Conservation (phyloP, 2,113 vertebrate genomes). For the Strigops habroptila region DNA sequence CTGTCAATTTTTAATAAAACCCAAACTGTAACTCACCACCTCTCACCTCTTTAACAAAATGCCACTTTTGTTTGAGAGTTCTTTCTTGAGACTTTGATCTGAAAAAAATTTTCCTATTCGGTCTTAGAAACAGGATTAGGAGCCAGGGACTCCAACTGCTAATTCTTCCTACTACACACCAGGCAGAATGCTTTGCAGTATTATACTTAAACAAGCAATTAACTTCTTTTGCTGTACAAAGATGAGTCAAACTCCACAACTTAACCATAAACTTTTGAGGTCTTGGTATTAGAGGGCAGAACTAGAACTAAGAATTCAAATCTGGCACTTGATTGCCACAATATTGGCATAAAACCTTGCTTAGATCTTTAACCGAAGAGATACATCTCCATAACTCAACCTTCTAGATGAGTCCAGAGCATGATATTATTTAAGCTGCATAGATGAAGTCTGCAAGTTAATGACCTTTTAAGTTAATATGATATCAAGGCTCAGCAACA, state of each 20-base stretch:
- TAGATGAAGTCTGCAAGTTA: background rate
- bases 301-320: background rate
- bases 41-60: background rate
- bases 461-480: background rate
- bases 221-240: background rate
- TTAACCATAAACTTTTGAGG: background rate
- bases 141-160: constrained; percentile 15
- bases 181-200: background rate
- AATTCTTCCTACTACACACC: background rate
- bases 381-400: background rate
- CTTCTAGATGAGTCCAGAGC: background rate
- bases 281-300: background rate
- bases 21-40: background rate
- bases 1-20: background rate
- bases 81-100: background rate
- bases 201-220: background rate
- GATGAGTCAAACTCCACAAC: background rate
- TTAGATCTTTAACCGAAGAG: background rate
- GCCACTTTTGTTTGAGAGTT: background rate
- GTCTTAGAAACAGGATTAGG: background rate
- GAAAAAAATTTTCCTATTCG: background rate
- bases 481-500: background rate
- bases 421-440: background rate
- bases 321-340: background rate
- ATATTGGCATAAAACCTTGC: background rate